A percentile compares a stretch with the other conserved stretches of the same genome.
Evolutionary conservation across 2,113 vertebrate species (phyloP).

Genomic region (Oxyura jamaicensis): DNA sequence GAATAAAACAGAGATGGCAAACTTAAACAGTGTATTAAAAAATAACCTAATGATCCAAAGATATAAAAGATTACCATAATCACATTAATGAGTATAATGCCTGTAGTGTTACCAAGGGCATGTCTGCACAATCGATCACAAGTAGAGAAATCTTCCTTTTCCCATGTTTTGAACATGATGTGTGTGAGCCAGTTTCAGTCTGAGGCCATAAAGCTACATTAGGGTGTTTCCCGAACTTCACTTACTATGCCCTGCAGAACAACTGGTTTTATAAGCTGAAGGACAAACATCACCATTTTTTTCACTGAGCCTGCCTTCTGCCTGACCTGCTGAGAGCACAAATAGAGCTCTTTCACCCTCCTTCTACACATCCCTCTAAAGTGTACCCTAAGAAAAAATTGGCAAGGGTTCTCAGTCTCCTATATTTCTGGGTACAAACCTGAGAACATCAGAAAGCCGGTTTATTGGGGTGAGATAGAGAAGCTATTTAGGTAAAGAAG

Average conservation of each 20-base stretch:
- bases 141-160: not conserved
- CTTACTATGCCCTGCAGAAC: not conserved
- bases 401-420: not conserved
- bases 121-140: fast-evolving
- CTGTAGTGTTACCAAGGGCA: not conserved
- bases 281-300: not conserved
- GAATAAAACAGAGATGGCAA: not conserved
- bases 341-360: not conserved
- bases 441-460: not conserved
- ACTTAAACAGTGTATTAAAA: not conserved
- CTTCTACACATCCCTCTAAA: not conserved
- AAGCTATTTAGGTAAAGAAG: too few species aligned
- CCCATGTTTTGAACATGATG: not conserved
- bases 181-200: not conserved
- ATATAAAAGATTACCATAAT: not conserved
- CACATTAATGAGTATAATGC: not conserved
- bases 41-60: not conserved
- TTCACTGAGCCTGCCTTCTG: not conserved
- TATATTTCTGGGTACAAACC: fast-evolving
- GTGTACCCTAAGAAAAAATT: not conserved
- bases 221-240: not conserved
- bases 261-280: not conserved
- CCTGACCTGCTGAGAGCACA: not conserved
- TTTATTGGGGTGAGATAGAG: too few species aligned
- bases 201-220: not conserved